Percentiles rank a stretch among this genome's conserved stretches.
Conservation (phyloP, 1,140 invertebrate genomes). For the Pemphigus obesinymphae region DNA sequence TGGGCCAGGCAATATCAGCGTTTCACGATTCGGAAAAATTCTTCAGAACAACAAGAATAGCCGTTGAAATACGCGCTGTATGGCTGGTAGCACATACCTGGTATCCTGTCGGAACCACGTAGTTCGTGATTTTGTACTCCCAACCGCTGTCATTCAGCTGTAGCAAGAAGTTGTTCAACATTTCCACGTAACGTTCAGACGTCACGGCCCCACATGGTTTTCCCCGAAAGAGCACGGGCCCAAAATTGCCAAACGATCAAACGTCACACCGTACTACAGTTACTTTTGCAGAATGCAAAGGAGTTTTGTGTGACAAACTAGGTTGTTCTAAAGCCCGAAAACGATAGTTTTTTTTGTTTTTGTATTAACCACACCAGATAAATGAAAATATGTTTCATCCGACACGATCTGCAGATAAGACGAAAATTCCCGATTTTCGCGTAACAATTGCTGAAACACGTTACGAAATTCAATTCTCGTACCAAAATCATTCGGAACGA, state of each 20-base stretch:
- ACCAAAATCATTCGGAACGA: constrained; percentile 36
- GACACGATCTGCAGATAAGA: not conserved
- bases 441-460: constrained; percentile 1
- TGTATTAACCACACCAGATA: constrained; percentile 49
- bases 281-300: no score
- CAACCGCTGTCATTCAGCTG: not conserved
- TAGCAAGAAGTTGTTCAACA: constrained; percentile 27
- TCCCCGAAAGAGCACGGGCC: constrained; percentile 43
- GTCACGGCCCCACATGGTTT: constrained; percentile 27
- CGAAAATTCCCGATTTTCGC: not conserved
- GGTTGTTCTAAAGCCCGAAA: no score
- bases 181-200: constrained; percentile 5
- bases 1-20: not conserved
- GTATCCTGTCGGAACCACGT: constrained; percentile 46
- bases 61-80: constrained; percentile 46
- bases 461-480: constrained; percentile 39
- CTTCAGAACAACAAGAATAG: constrained; percentile 44
- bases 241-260: constrained; percentile 27
- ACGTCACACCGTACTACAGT: no score
- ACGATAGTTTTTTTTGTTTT: no score
- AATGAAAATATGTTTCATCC: constrained; percentile 49
- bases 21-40: constrained; percentile 42
- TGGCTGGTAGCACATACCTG: constrained; percentile 47
- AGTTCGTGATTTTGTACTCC: not conserved
- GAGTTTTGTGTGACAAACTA: no score